Conservation (phyloP, 2,888 invertebrate genomes). For the Drosophila flavopinicola region DNA sequence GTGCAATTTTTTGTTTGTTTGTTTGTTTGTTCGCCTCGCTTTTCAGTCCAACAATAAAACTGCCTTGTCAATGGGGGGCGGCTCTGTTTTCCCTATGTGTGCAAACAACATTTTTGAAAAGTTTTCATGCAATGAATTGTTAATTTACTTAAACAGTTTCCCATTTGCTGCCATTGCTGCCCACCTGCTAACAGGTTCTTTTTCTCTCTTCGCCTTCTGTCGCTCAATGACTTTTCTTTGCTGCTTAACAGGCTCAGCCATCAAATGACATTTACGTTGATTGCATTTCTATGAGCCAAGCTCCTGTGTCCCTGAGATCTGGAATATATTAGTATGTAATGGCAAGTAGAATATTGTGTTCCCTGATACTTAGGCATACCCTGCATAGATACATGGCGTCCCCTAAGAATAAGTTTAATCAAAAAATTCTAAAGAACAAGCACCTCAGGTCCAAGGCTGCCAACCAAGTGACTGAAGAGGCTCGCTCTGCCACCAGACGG, state of each 20-base stretch:
- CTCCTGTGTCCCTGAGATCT: slow-evolving; percentile 4
- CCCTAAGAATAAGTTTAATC: too few relatives aligned
- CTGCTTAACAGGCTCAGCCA: slow-evolving; percentile 53
- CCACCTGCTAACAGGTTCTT: slow-evolving; percentile 13
- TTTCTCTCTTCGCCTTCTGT: too few relatives aligned
- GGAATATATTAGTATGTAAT: slow-evolving; percentile 9
- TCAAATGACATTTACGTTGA: slow-evolving; percentile 60
- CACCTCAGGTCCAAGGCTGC: too few relatives aligned
- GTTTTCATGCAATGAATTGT: slow-evolving; percentile 73
- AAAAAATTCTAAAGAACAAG: too few relatives aligned
- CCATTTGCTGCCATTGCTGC: slow-evolving; percentile 16
- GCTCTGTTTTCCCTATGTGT: slow-evolving; percentile 19
- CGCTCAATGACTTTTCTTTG: slow-evolving; percentile 22
- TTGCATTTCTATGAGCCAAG: slow-evolving; percentile 53
- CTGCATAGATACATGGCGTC: too few relatives aligned
- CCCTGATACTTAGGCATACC: too few relatives aligned
- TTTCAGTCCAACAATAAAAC: slow-evolving; percentile 67
- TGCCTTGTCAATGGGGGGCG: slow-evolving; percentile 40
- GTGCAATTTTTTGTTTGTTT: slow-evolving; percentile 54
- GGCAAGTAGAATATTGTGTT: slow-evolving; percentile 10
- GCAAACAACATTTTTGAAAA: slow-evolving; percentile 43
- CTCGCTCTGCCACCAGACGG: too few relatives aligned
- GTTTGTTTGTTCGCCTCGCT: slow-evolving; percentile 38
- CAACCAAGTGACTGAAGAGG: too few relatives aligned
- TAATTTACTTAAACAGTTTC: slow-evolving; percentile 72